phyloP scores from a whole-genome alignment of 2,888 invertebrate genomes.

The Graphium colonna region DNA sequence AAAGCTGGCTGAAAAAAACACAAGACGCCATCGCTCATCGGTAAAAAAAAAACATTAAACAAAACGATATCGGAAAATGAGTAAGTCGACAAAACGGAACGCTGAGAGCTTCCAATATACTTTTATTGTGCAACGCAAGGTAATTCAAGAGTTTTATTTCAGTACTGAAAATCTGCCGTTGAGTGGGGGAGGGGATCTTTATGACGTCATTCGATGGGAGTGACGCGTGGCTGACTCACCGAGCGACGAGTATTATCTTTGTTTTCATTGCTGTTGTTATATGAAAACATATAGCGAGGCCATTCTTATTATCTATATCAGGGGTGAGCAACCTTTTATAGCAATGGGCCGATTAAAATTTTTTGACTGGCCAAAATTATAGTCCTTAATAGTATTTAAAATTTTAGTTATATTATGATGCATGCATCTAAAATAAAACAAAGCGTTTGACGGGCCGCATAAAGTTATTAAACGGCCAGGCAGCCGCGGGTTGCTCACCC shows the following conservation, averaged over 20 bases:
- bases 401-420: too few species aligned
- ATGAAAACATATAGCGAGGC: background rate
- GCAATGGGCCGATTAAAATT: background rate
- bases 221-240: conserved; percentile 8
- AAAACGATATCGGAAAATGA: background rate
- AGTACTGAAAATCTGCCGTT: conserved; percentile 3
- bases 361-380: too few species aligned
- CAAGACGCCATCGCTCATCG: background rate
- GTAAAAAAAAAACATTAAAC: background rate
- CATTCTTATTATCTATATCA: background rate
- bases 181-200: conserved; percentile 13
- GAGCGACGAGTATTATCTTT: conserved; percentile 4
- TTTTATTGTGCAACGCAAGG: conserved; percentile 7
- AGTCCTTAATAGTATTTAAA: too few species aligned
- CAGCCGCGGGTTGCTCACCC: too few species aligned
- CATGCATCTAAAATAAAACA: too few species aligned
- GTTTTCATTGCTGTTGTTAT: background rate
- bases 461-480: too few species aligned
- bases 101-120: background rate
- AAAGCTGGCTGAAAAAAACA: too few species aligned
- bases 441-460: too few species aligned
- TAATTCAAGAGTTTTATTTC: conserved; percentile 18
- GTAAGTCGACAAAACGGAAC: background rate
- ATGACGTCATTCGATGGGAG: conserved; percentile 18
- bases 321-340: too few species aligned